Percentiles rank a stretch among this genome's conserved stretches.
These are phyloP conservation scores for Theristus sp. DNA, from an alignment of 2,888 invertebrate species.

Conservation along the genomic window DNA sequence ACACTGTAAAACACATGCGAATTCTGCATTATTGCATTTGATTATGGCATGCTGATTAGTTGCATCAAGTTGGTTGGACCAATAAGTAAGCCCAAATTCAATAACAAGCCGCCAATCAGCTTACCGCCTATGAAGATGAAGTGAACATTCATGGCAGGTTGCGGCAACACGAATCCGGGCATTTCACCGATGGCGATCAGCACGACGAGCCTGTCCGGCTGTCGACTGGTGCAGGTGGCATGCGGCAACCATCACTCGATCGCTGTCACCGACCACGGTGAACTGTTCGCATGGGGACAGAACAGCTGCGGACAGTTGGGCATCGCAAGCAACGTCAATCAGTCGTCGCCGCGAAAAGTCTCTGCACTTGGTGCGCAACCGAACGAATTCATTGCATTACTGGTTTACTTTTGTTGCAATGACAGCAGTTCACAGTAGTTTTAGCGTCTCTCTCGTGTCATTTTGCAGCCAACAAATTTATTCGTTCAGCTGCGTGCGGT, in stretches of 20 bases:
- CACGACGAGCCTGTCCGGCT: constrained; percentile 30
- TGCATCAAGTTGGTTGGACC: too few species aligned
- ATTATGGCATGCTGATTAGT: too few species aligned
- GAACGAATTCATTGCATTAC: too few species aligned
- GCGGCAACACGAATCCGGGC: constrained; percentile 40
- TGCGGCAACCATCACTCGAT: constrained; percentile 45
- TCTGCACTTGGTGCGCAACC: background rate
- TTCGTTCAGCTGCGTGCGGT: background rate
- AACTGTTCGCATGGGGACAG: constrained; percentile 45
- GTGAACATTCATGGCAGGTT: constrained; percentile 29
- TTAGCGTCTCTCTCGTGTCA: too few species aligned
- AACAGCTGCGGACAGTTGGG: constrained; percentile 42
- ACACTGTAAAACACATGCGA: too few species aligned
- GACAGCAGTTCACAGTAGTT: too few species aligned
- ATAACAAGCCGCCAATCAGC: too few species aligned
- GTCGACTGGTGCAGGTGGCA: constrained; percentile 38
- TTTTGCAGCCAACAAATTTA: background rate
- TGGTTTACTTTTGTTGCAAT: too few species aligned
- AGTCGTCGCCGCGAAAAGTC: constrained; percentile 38
- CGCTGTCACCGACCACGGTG: constrained; percentile 41
- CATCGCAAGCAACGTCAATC: constrained; percentile 28
- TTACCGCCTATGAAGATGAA: too few species aligned
- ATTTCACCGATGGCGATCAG: constrained; percentile 33
- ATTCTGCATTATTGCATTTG: too few species aligned
- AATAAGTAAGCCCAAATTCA: too few species aligned